Percentiles rank a stretch among this genome's conserved stretches.
Evolutionary conservation across 1,140 invertebrate species (phyloP).

Genomic region (Macrotrachela quadricornifera): DNA sequence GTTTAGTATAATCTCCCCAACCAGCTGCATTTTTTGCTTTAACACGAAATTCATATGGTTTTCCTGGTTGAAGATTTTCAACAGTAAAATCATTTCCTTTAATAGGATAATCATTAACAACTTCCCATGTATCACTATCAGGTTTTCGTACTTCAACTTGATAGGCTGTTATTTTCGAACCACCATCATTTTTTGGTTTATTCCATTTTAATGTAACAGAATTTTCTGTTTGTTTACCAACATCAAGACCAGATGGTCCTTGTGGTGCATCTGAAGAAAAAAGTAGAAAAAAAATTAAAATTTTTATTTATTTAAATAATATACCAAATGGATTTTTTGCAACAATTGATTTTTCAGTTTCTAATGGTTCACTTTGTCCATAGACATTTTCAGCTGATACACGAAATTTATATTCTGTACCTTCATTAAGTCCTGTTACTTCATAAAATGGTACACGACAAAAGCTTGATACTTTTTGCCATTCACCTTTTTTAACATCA

Average conservation of each 20-base stretch:
- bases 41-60: slow-evolving; percentile 86
- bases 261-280: slow-evolving; percentile 48
- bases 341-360: slow-evolving; percentile 59
- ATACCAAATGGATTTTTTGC: slow-evolving; percentile 79
- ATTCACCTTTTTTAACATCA: slow-evolving; percentile 66
- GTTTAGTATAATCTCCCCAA: slow-evolving; percentile 50
- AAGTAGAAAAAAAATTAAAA: slow-evolving; percentile 24
- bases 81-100: slow-evolving; percentile 11
- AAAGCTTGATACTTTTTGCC: slow-evolving; percentile 80
- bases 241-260: slow-evolving; percentile 46
- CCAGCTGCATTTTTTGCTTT: slow-evolving; percentile 88
- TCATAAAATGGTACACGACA: slow-evolving; percentile 73
- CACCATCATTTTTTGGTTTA: slow-evolving; percentile 67
- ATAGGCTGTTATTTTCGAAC: slow-evolving; percentile 56
- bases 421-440: slow-evolving; percentile 79
- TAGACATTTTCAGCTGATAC: slow-evolving; percentile 91
- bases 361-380: slow-evolving; percentile 72
- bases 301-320: neutral
- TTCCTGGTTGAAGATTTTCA: slow-evolving; percentile 20
- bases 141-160: slow-evolving; percentile 33
- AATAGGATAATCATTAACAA: slow-evolving; percentile 16
- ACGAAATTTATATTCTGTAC: slow-evolving; percentile 75
- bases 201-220: slow-evolving; percentile 60
- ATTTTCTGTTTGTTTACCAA: slow-evolving; percentile 54
- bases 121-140: slow-evolving; percentile 56